Evolutionary conservation across 2,797 vertebrate genomes (phyloP).

Genomic region (Eulemur rubriventer): DNA sequence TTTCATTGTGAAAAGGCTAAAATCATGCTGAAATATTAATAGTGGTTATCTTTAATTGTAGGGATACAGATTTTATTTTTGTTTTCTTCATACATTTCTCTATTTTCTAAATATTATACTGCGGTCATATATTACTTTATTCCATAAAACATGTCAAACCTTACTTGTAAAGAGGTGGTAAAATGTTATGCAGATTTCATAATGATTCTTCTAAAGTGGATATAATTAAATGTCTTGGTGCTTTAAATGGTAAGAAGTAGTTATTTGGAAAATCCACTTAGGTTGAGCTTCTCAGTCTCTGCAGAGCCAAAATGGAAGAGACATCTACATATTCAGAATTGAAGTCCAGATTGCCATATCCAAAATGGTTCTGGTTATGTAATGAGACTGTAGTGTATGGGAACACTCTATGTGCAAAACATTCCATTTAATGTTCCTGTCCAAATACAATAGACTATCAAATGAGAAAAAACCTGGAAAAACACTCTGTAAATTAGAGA

Average conservation of each 20-base stretch:
- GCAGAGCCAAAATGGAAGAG: neutral
- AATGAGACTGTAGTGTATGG: neutral
- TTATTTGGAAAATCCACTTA: neutral
- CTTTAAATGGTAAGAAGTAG: neutral
- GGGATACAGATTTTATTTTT: neutral
- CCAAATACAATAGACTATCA: neutral
- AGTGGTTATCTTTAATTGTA: neutral
- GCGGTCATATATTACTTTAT: neutral
- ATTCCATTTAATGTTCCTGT: neutral
- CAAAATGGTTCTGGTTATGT: neutral
- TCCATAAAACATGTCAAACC: neutral
- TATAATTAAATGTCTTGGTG: neutral
- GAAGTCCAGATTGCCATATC: neutral
- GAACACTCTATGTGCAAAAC: neutral
- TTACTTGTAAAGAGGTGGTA: neutral
- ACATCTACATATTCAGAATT: neutral
- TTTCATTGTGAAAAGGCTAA: neutral
- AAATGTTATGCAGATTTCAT: neutral
- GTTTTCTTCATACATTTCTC: neutral
- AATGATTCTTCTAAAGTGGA: neutral
- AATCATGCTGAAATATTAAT: neutral
- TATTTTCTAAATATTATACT: constrained; percentile 4
- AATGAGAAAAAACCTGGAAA: constrained; percentile 28
- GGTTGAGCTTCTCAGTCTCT: neutral
- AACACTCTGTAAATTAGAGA: neutral